Evolutionary conservation across 2,797 vertebrate species (phyloP).

Genomic region (Chrysocyon brachyurus): DNA sequence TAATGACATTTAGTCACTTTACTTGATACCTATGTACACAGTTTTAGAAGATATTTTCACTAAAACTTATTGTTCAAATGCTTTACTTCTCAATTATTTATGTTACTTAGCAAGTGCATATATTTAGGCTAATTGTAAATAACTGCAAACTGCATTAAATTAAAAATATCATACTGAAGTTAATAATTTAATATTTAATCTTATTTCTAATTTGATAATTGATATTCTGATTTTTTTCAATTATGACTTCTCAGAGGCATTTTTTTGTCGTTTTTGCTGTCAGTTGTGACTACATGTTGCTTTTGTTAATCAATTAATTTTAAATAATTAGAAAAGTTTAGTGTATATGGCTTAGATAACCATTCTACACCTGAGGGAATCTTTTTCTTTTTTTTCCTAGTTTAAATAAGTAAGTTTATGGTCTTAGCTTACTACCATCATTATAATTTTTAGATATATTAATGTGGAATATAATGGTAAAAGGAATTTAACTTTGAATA

Average conservation of each 20-base stretch:
- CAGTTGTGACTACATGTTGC: neutral
- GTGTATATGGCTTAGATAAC: neutral
- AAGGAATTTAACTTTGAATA: neutral
- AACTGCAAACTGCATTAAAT: neutral
- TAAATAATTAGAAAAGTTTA: conserved; percentile 13
- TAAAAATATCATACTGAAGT: neutral
- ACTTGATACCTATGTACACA: neutral
- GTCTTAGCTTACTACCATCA: neutral
- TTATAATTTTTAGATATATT: conserved; percentile 17
- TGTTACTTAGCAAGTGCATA: neutral
- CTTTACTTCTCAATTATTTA: neutral
- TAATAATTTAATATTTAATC: neutral
- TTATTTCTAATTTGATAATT: neutral
- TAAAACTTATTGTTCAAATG: neutral
- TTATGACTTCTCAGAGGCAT: neutral
- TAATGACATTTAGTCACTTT: neutral
- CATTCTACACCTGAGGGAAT: neutral
- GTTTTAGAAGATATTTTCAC: neutral
- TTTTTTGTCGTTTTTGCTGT: neutral
- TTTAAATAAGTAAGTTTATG: neutral
- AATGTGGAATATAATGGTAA: neutral
- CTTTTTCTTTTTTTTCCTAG: neutral
- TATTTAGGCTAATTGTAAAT: neutral
- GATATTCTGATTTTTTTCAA: neutral
- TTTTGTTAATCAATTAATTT: conserved; percentile 5